These are phyloP conservation scores for Diorhabda elongata DNA, from an alignment of 1,140 invertebrate species.

Conservation along the genomic window DNA sequence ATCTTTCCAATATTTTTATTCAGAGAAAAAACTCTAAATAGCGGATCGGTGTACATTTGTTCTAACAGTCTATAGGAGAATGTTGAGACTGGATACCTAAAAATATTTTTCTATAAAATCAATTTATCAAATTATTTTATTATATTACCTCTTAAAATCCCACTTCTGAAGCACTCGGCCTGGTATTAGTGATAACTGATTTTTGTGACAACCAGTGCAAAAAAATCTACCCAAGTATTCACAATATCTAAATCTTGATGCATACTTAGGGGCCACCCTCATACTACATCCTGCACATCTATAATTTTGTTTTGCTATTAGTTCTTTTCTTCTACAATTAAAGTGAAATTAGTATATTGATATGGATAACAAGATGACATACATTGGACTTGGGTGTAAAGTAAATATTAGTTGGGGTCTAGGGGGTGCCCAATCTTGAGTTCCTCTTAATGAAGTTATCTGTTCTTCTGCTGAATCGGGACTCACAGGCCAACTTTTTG, in stretches of 20 bases:
- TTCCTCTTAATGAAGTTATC: constrained; percentile 64
- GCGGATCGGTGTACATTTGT: constrained; percentile 72
- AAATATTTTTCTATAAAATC: constrained; percentile 16
- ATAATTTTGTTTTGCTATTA: constrained; percentile 75
- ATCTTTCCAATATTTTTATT: constrained; percentile 65
- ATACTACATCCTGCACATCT: constrained; percentile 84
- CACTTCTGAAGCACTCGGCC: constrained; percentile 71
- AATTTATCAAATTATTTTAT: constrained; percentile 6
- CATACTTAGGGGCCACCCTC: constrained; percentile 67
- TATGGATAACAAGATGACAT: constrained; percentile 43
- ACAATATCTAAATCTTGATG: constrained; percentile 73
- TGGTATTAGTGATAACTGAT: constrained; percentile 71
- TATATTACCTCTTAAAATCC: constrained; percentile 62
- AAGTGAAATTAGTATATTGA: not conserved
- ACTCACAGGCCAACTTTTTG: constrained; percentile 64
- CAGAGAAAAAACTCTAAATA: constrained; percentile 71
- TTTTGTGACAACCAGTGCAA: constrained; percentile 83
- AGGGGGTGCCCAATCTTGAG: constrained; percentile 79
- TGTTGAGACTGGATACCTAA: constrained; percentile 72
- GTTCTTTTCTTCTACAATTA: constrained; percentile 56
- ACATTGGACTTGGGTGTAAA: constrained; percentile 66
- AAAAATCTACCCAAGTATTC: constrained; percentile 84
- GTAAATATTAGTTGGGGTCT: constrained; percentile 82
- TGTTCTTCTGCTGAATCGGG: constrained; percentile 53
- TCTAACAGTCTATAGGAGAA: constrained; percentile 75